phyloP scores from a whole-genome alignment of 2,113 vertebrate species.

The Lathamus discolor region DNA sequence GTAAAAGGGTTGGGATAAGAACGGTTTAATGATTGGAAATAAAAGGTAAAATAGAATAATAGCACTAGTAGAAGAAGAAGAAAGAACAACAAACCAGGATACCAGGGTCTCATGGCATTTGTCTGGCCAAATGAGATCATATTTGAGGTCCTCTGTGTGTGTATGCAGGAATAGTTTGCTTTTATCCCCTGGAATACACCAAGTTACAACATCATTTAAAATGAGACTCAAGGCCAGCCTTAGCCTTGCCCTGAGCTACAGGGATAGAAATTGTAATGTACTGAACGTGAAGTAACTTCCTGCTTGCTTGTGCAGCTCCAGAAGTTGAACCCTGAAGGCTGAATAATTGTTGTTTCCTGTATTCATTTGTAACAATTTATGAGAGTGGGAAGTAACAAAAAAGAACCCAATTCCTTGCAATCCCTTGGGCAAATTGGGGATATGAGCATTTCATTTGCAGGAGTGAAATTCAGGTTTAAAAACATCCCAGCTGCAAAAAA shows the following conservation, averaged over 20 bases:
- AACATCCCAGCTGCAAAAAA: not conserved
- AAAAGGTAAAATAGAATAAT: not conserved
- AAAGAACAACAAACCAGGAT: not conserved
- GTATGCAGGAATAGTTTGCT: not conserved
- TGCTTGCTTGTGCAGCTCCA: not conserved
- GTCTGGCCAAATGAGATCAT: not conserved
- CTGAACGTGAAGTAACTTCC: not conserved
- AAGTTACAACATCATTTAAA: slow-evolving; percentile 13
- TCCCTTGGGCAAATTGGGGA: slow-evolving; percentile 11
- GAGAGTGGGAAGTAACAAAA: not conserved
- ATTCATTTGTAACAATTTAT: slow-evolving; percentile 50
- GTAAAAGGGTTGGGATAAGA: not conserved
- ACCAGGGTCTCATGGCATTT: not conserved
- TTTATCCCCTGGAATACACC: not conserved
- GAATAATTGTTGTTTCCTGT: slow-evolving; percentile 56
- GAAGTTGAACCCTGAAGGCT: slow-evolving; percentile 26
- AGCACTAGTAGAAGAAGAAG: not conserved
- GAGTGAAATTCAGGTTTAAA: not conserved
- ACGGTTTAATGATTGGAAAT: not conserved
- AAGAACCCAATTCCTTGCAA: not conserved
- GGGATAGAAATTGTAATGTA: not conserved
- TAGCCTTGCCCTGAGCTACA: slow-evolving; percentile 38
- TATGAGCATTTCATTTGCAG: not conserved
- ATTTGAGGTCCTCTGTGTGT: not conserved
- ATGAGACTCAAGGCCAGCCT: not conserved